Conservation (phyloP, 64 coral and sea anemone genomes). For the Cladopsammia gracilis region DNA sequence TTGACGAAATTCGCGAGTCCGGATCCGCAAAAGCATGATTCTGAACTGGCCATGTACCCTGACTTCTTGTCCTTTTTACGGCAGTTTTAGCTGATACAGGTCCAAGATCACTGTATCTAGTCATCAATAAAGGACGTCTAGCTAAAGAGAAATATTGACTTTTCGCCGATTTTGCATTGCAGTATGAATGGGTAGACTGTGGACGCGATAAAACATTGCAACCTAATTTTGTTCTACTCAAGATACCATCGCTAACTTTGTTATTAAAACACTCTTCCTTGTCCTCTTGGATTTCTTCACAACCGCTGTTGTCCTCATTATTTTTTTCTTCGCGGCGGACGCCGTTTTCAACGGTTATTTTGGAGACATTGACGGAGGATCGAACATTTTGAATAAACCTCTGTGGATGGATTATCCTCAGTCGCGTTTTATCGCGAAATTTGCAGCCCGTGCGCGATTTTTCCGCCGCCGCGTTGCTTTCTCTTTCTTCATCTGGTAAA, state of each 20-base stretch:
- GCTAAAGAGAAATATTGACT: neutral
- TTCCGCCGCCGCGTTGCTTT: neutral
- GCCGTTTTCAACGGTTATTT: neutral
- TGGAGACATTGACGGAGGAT: neutral
- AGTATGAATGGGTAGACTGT: neutral
- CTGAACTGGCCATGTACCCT: neutral
- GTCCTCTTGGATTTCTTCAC: neutral
- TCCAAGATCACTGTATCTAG: conserved; percentile 13
- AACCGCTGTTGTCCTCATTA: neutral
- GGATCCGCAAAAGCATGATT: neutral
- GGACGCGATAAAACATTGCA: neutral
- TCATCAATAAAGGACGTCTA: neutral
- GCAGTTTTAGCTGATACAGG: neutral
- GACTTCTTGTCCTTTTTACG: neutral
- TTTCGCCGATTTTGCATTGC: neutral
- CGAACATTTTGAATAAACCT: conserved; percentile 34
- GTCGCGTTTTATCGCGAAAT: conserved; percentile 40
- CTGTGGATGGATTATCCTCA: conserved; percentile 11
- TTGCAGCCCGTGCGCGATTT: neutral
- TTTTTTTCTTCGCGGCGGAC: neutral
- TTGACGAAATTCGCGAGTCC: neutral
- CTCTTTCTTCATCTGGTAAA: conserved; percentile 9
- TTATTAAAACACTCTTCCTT: neutral
- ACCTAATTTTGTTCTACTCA: neutral
- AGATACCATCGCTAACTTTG: neutral